Percentiles rank a stretch among this genome's conserved stretches.
Evolutionary conservation across 2,797 vertebrate species (phyloP).

Genomic region (Sebastes minor): DNA sequence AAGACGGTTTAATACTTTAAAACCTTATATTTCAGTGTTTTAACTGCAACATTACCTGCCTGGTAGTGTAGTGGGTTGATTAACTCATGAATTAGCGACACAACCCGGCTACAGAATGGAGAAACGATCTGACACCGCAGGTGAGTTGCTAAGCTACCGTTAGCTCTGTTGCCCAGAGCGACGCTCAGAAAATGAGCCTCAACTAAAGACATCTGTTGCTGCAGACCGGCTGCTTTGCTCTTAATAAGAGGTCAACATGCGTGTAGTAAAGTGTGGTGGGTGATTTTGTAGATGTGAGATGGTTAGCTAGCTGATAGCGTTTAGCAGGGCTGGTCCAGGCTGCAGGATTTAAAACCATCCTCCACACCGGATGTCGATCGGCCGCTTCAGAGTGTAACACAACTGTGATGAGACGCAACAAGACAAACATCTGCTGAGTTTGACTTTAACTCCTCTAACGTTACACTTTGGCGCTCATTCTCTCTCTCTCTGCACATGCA

Average conservation of each 20-base stretch:
- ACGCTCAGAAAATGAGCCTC: conserved; percentile 24
- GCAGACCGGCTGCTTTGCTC: fast-evolving
- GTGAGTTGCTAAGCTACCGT: conserved; percentile 74
- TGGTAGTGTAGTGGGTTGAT: neutral
- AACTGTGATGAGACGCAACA: fast-evolving
- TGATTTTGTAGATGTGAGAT: neutral
- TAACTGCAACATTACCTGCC: neutral
- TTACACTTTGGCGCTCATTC: conserved; percentile 63
- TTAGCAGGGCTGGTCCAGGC: neutral
- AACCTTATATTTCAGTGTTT: neutral
- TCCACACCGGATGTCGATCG: neutral
- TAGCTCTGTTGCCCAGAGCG: conserved; percentile 30
- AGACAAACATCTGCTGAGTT: neutral
- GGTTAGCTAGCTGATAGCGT: neutral
- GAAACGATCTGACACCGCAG: conserved; percentile 54
- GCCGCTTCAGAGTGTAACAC: neutral
- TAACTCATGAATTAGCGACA: conserved; percentile 2
- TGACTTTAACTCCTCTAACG: neutral
- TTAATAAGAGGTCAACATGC: fast-evolving
- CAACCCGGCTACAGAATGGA: conserved; percentile 56
- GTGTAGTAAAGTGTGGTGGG: fast-evolving
- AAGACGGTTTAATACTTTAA: conserved; percentile 56
- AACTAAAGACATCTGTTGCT: neutral
- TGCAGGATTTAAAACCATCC: neutral
- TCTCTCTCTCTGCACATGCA: conserved; percentile 21